Evolutionary conservation across 2,888 invertebrate species (phyloP), one percentile per base, ranked within the genome.

Genomic region (Cancer borealis): DNA sequence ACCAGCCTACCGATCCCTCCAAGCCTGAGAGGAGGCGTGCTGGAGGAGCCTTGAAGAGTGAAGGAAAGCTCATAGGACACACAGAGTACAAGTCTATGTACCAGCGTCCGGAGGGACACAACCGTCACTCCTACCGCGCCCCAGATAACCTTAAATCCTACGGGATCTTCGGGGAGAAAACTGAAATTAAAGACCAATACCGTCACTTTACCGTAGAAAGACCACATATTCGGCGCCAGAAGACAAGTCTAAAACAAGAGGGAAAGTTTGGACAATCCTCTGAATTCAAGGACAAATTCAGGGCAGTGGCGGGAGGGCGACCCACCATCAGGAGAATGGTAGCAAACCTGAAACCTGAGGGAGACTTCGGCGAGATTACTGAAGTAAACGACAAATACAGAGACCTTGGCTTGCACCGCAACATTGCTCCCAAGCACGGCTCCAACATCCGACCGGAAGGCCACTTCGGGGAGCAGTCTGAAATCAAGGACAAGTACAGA

Each of bases 201-300:
- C 92, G 95, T 30, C 73, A 94, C 30, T 92, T 95, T 17, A 54
- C 60, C 0, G 89, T 46, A 6, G 91, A 94, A 45, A 92, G 92
- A n/a, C 92, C 94, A 17, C 92, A 88, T 39, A 91, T 94, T 47
- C 91, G 73, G 46, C 79, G 94, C 8, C 94, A 94, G 66, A 66
- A 30, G 91, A 91, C 94, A 8, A 94, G 87, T 46, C 91, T 94
- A 0, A 91, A 46, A 47, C 87, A 73, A 60, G 91, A 88, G n/a
- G 95, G 95, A 30, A 91, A 47, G 47, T 95, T 95, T 39, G 93
- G 94, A 17, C 90, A 94, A 66, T n/a, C 87, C 6, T 92, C 95
- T n/a, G 95, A 95, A 73, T 92, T 87, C 73, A 73, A 66, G 5
- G 94, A 95, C 66, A 91, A 93, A 45, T 95, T 92, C 47, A 87